Conservation (phyloP, 23 tunicate species). For the Oikopleura dioica region DNA sequence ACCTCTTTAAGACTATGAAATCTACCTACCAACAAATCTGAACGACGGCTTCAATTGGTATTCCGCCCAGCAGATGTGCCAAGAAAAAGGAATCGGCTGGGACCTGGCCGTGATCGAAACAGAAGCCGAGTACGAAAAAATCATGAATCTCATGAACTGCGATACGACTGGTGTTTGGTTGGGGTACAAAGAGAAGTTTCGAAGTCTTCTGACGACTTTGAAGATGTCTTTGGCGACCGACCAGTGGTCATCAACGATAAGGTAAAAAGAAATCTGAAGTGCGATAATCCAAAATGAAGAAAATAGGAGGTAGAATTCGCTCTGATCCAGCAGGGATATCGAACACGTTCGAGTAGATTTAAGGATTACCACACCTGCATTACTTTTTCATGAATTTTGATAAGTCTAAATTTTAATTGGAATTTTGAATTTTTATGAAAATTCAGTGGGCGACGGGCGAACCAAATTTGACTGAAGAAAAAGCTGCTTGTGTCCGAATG, state of each 20-base stretch:
- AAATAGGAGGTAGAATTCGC: too few relatives aligned
- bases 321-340: background rate
- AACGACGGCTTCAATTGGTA: background rate
- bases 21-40: background rate
- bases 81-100: background rate
- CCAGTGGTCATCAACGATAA: too few relatives aligned
- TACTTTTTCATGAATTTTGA: too few relatives aligned
- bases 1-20: constrained; percentile 1
- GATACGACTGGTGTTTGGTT: background rate
- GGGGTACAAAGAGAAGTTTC: too few relatives aligned
- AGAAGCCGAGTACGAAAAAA: background rate
- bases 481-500: background rate
- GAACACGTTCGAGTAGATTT: background rate
- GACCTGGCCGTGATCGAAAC: background rate
- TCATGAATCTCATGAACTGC: background rate
- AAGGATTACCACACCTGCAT: too few relatives aligned
- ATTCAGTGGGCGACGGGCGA: background rate
- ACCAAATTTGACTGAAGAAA: background rate
- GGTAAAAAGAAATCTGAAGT: background rate
- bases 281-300: background rate
- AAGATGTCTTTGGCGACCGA: too few relatives aligned
- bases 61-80: constrained; percentile 1
- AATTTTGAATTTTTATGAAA: too few relatives aligned
- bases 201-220: too few relatives aligned
- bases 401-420: too few relatives aligned